These are phyloP conservation scores for Lacanobia oleracea DNA, from an alignment of 2,888 invertebrate species.

Conservation along the genomic window DNA sequence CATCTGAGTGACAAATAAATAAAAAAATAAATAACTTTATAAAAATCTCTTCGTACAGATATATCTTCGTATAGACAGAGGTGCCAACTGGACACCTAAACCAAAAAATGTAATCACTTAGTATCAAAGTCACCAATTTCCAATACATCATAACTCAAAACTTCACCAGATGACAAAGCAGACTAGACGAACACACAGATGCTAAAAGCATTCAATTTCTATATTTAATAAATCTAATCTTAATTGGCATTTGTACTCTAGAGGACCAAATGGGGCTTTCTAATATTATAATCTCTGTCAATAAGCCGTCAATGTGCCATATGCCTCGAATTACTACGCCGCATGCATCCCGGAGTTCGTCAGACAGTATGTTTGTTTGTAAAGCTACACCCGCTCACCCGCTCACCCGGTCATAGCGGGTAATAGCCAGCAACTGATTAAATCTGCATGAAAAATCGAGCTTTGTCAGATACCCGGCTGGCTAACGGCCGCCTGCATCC, in stretches of 20 bases:
- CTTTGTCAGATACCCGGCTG: constrained; percentile 75
- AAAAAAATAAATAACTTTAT: too few relatives aligned
- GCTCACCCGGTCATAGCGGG: constrained; percentile 40
- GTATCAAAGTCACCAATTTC: not conserved
- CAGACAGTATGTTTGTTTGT: constrained; percentile 69
- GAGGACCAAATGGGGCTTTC: constrained; percentile 37
- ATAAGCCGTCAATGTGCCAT: constrained; percentile 64
- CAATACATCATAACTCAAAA: not conserved
- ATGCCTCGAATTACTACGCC: constrained; percentile 67
- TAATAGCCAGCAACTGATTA: constrained; percentile 79
- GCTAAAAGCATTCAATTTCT: constrained; percentile 42
- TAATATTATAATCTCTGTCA: constrained; percentile 55
- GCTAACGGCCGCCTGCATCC: constrained; percentile 75
- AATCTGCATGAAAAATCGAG: constrained; percentile 87
- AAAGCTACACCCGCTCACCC: constrained; percentile 52
- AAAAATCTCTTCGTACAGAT: too few relatives aligned
- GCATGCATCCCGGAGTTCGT: constrained; percentile 48
- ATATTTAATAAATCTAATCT: constrained; percentile 49
- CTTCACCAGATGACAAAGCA: constrained; percentile 10
- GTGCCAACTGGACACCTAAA: not conserved
- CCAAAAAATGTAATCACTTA: not conserved
- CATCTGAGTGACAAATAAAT: too few relatives aligned
- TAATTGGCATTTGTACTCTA: constrained; percentile 57
- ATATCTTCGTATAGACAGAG: not conserved
- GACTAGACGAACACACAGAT: constrained; percentile 21